Evolutionary conservation across 1,140 invertebrate species (phyloP).

Genomic region (Meloidogyne hapla): DNA sequence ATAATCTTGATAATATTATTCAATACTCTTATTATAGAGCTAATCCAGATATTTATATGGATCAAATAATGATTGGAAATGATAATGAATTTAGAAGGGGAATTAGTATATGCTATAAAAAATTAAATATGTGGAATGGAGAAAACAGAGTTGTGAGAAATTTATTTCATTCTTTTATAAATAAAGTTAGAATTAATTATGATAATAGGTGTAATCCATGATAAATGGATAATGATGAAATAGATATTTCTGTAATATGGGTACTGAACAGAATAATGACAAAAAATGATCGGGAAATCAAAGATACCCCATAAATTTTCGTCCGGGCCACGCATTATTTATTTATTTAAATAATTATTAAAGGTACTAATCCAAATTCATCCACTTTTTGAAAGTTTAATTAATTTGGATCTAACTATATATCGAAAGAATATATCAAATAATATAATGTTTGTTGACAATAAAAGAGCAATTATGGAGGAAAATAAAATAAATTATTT

Average conservation of each 20-base stretch:
- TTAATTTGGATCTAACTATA: background rate
- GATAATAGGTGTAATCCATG: too few relatives aligned
- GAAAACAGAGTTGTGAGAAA: background rate
- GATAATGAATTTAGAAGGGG: background rate
- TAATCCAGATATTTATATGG: background rate
- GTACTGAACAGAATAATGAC: too few relatives aligned
- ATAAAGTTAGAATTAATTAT: background rate
- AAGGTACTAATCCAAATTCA: background rate
- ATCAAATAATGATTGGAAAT: background rate
- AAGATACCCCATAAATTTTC: too few relatives aligned
- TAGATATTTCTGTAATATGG: too few relatives aligned
- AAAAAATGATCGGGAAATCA: too few relatives aligned
- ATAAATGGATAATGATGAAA: too few relatives aligned
- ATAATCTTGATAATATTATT: background rate
- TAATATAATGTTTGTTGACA: background rate
- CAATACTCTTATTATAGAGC: background rate
- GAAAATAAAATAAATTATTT: background rate
- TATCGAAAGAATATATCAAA: background rate
- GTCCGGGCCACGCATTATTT: too few relatives aligned
- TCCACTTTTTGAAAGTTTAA: background rate
- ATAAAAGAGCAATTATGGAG: background rate
- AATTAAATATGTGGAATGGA: background rate
- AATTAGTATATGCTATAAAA: background rate
- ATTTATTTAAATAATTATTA: background rate
- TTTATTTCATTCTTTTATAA: background rate